A percentile compares a stretch with the other conserved stretches of the same genome.
Conservation (phyloP, 1,140 invertebrate species). For the Drosophila tristis region DNA sequence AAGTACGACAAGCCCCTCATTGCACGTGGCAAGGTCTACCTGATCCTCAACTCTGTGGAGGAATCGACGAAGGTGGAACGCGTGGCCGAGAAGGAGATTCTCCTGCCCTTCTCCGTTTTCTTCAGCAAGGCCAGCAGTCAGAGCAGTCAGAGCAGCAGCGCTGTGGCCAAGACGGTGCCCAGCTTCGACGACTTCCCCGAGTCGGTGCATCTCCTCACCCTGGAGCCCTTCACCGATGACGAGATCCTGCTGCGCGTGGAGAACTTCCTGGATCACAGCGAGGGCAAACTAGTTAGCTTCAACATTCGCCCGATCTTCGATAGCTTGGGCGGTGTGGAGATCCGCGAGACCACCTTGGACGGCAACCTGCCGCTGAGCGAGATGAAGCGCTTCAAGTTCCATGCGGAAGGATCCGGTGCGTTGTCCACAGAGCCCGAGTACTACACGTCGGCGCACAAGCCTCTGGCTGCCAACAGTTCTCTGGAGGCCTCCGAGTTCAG, state of each 20-base stretch:
- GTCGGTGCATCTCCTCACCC: conserved; percentile 93
- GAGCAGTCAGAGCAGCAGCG: conserved; percentile 78
- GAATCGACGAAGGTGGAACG: conserved; percentile 47
- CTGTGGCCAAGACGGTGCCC: conserved; percentile 35
- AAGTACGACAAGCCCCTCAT: conserved; percentile 91
- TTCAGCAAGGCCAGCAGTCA: conserved; percentile 74
- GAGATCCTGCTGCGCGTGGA: conserved; percentile 93
- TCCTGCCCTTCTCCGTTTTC: conserved; percentile 75
- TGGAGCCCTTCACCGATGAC: conserved; percentile 92
- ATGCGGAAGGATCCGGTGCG: conserved; percentile 53
- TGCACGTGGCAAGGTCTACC: conserved; percentile 90
- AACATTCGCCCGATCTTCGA: conserved; percentile 67
- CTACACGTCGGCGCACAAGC: conserved; percentile 36
- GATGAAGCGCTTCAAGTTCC: conserved; percentile 70
- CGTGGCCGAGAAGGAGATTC: conserved; percentile 60
- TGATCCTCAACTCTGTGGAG: conserved; percentile 85
- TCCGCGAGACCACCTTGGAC: conserved; percentile 74
- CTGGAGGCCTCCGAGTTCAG: conserved; percentile 60
- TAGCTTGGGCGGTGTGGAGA: conserved; percentile 43
- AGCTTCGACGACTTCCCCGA: conserved; percentile 84
- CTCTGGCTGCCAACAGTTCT: conserved; percentile 13
- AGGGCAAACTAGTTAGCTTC: conserved; percentile 86
- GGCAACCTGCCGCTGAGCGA: conserved; percentile 65
- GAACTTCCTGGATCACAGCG: conserved; percentile 92
- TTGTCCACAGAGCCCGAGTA: conserved; percentile 25